Evolutionary conservation across 2,888 invertebrate genomes (phyloP).

Genomic region (Torymus auratus): DNA sequence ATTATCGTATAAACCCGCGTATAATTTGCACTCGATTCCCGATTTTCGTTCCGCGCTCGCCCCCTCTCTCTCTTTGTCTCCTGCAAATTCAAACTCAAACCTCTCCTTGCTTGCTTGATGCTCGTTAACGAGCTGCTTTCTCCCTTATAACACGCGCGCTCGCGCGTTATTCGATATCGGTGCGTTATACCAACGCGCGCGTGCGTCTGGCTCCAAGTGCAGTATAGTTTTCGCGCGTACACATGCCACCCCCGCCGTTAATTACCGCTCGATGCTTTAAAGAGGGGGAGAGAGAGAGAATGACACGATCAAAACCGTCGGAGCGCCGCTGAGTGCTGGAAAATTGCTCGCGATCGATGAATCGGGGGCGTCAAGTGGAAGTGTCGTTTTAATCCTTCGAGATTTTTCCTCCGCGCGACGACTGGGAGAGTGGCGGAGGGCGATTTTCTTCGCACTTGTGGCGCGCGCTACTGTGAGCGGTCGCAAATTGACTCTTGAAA

Average conservation of each 20-base stretch:
- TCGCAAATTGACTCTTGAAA: slow-evolving; percentile 3
- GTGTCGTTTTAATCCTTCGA: slow-evolving; percentile 48
- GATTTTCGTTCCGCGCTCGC: slow-evolving; percentile 24
- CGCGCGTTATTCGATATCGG: slow-evolving; percentile 44
- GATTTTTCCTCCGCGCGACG: neutral
- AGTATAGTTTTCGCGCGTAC: neutral
- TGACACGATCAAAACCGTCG: neutral
- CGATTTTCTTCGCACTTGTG: no score
- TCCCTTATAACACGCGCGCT: neutral
- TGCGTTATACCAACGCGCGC: slow-evolving; percentile 4
- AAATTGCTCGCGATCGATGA: slow-evolving; percentile 42
- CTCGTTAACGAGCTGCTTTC: slow-evolving; percentile 37
- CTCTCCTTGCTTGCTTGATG: slow-evolving; percentile 16
- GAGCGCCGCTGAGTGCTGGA: slow-evolving; percentile 7
- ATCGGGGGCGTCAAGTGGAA: slow-evolving; percentile 40
- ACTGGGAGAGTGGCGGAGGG: no score
- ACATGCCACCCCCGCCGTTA: slow-evolving; percentile 30
- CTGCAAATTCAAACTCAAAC: slow-evolving; percentile 45
- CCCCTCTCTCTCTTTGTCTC: slow-evolving; percentile 11
- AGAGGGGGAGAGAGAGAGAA: slow-evolving; percentile 32
- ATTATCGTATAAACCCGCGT: slow-evolving; percentile 17
- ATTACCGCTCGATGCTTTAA: slow-evolving; percentile 50
- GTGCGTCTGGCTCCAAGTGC: neutral
- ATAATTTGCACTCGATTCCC: slow-evolving; percentile 46
- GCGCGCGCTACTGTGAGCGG: no score